These are phyloP conservation scores for Urocynchramus pylzowi DNA, from an alignment of 2,113 vertebrate genomes.

Conservation along the genomic window DNA sequence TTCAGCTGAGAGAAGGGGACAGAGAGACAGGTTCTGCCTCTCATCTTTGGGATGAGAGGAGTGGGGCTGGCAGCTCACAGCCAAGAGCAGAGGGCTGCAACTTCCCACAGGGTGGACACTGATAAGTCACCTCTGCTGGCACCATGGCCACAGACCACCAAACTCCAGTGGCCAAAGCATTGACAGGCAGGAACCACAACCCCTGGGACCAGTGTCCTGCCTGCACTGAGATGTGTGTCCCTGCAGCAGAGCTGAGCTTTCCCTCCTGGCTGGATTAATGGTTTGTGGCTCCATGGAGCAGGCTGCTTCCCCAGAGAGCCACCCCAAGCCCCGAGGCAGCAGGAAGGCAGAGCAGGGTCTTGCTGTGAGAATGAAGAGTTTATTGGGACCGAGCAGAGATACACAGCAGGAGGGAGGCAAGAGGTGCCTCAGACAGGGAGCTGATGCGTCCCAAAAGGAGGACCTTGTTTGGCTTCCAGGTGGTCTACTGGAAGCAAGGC, in stretches of 20 bases:
- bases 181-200: rapidly evolving
- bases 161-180: neutral
- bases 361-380: neutral
- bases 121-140: neutral
- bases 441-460: neutral
- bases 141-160: rapidly evolving
- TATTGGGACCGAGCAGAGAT: neutral
- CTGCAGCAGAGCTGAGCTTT: neutral
- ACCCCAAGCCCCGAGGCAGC: neutral
- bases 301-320: neutral
- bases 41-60: neutral
- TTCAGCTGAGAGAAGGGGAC: neutral
- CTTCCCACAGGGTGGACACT: neutral
- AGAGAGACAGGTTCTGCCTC: neutral
- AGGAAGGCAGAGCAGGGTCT: neutral
- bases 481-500: neutral
- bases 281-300: rapidly evolving
- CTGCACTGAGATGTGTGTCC: rapidly evolving
- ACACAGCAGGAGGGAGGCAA: neutral
- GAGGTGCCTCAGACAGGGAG: neutral
- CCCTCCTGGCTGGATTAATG: neutral
- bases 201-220: neutral
- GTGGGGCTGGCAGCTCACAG: neutral
- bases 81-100: neutral
- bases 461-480: neutral